A percentile compares a stretch with the other conserved stretches of the same genome.
phyloP scores from a whole-genome alignment of 1,140 invertebrate genomes.

The Euura lappo region DNA sequence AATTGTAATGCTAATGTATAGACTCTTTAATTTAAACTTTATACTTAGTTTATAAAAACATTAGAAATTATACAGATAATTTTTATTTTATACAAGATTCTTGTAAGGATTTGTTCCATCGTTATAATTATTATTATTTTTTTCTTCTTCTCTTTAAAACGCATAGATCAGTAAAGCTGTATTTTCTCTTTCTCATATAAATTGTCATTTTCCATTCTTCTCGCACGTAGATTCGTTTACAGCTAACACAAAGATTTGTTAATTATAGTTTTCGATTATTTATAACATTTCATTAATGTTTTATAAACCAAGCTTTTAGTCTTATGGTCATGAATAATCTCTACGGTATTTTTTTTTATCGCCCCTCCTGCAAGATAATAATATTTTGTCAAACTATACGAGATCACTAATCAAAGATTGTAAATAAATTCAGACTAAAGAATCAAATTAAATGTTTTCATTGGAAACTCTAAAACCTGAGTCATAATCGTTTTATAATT shows the following conservation, averaged over 20 bases:
- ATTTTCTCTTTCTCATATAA: no score
- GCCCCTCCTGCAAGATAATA: constrained; percentile 22
- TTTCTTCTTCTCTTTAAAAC: no score
- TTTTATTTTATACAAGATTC: background rate
- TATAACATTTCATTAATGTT: constrained; percentile 28
- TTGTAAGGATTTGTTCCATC: background rate
- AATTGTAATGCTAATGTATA: constrained; percentile 37
- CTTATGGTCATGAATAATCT: constrained; percentile 34
- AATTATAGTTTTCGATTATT: constrained; percentile 10
- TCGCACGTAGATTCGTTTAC: background rate
- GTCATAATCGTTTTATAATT: background rate
- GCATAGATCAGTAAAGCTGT: no score
- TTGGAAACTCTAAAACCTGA: background rate
- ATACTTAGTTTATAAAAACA: background rate
- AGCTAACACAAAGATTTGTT: background rate
- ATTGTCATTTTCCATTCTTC: no score
- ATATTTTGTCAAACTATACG: no score
- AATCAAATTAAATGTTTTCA: no score
- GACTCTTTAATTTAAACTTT: constrained; percentile 32
- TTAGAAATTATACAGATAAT: constrained; percentile 4
- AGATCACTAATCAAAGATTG: no score
- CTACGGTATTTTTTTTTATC: constrained; percentile 35
- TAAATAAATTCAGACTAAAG: no score
- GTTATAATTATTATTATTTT: background rate
- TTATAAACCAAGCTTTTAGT: constrained; percentile 40